A percentile compares a stretch with the other conserved stretches of the same genome.
Evolutionary conservation across 2,888 invertebrate genomes (phyloP).

Genomic region (Acrocyrtus sp.): DNA sequence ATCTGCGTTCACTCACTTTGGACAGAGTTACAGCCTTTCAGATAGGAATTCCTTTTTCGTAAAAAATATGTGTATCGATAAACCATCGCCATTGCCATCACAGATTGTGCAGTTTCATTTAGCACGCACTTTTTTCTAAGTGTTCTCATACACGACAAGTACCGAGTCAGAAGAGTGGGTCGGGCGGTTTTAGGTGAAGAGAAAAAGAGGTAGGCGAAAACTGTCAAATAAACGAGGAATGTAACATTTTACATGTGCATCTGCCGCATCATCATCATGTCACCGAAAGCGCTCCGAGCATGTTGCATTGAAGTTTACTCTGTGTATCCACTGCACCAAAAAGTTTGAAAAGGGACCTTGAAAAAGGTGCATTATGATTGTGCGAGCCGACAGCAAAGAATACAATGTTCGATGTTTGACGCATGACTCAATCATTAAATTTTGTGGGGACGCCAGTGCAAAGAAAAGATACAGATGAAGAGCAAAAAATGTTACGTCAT

Average conservation of each 20-base stretch:
- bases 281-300: background rate
- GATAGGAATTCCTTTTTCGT: background rate
- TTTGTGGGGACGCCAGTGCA: background rate
- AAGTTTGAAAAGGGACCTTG: background rate
- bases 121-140: no score
- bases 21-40: background rate
- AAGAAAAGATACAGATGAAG: background rate
- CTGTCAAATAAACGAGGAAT: constrained; percentile 34
- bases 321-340: no score
- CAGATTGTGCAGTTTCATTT: no score
- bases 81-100: background rate
- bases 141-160: constrained; percentile 16
- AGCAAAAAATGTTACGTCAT: no score
- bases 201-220: constrained; percentile 27
- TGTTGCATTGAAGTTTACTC: background rate
- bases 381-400: no score
- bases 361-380: background rate
- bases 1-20: background rate
- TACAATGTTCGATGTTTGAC: background rate
- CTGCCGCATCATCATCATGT: constrained; percentile 19
- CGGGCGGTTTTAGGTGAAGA: background rate
- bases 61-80: background rate
- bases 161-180: constrained; percentile 9
- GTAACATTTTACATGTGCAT: no score
- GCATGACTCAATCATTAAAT: background rate